A percentile compares a stretch with the other conserved stretches of the same genome.
Conservation (phyloP, 2,797 vertebrate genomes). For the Monodelphis domestica region DNA sequence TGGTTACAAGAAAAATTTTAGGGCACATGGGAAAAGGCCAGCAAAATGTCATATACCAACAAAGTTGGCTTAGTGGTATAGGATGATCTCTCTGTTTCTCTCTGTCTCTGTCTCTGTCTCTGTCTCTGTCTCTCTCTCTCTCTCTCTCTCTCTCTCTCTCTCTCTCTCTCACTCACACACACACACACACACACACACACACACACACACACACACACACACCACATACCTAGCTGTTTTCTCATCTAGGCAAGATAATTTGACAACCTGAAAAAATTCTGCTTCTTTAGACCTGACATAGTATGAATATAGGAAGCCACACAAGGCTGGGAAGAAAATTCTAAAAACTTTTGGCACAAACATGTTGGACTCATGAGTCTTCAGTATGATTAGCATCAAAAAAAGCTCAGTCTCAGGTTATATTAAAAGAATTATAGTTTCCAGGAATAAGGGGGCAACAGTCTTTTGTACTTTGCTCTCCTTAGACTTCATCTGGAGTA, state of each 20-base stretch:
- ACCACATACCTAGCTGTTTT: not conserved
- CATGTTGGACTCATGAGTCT: not conserved
- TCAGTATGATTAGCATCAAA: too few relatives aligned
- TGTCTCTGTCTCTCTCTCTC: too few relatives aligned
- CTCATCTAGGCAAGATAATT: too few relatives aligned
- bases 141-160: too few relatives aligned
- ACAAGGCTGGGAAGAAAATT: not conserved
- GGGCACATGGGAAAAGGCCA: not conserved
- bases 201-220: not conserved
- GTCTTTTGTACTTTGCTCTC: not conserved
- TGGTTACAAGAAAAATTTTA: not conserved
- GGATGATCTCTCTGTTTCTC: not conserved
- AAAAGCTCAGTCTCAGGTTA: too few relatives aligned
- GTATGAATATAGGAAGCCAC: not conserved
- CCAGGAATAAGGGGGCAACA: too few relatives aligned
- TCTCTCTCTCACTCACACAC: too few relatives aligned
- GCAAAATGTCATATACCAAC: not conserved
- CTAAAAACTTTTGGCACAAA: not conserved
- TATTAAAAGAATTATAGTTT: too few relatives aligned
- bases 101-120: too few relatives aligned
- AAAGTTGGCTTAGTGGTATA: not conserved
- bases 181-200: not conserved
- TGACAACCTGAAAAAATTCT: too few relatives aligned
- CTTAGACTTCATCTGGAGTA: not conserved
- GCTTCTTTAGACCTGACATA: not conserved